Percentiles rank a stretch among this genome's conserved stretches.
Conservation (phyloP, 2,113 vertebrate genomes). For the Gallinago paraguaiae region DNA sequence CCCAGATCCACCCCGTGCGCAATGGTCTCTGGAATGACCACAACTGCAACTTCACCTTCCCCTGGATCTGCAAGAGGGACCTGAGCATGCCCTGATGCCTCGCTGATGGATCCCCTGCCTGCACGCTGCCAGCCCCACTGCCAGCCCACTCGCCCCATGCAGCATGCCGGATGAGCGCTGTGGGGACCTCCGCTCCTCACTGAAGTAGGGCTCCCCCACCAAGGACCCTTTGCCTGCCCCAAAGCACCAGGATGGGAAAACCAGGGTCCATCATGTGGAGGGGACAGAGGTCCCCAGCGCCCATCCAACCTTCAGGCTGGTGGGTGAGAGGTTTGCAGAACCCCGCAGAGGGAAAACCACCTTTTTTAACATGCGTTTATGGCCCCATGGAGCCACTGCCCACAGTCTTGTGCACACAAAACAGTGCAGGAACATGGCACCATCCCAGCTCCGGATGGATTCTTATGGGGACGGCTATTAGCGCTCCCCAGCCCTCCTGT, state of each 20-base stretch:
- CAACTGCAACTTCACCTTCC: constrained; percentile 46
- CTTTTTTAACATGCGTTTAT: not conserved
- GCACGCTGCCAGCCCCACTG: not conserved
- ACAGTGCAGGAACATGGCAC: accelerated
- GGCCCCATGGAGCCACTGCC: not conserved
- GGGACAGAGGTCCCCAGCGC: not conserved
- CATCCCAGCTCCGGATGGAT: not conserved
- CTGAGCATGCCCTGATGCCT: not conserved
- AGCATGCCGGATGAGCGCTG: accelerated
- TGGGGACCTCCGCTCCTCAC: too few species aligned
- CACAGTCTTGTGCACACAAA: accelerated
- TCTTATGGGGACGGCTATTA: not conserved
- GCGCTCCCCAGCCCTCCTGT: not conserved
- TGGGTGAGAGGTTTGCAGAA: not conserved
- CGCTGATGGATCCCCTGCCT: not conserved
- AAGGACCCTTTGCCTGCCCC: too few species aligned
- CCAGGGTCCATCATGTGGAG: accelerated
- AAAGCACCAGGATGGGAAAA: not conserved
- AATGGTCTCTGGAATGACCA: constrained; percentile 14
- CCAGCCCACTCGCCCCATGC: not conserved
- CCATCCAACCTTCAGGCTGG: not conserved
- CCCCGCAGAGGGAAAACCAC: not conserved
- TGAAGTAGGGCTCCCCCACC: not conserved
- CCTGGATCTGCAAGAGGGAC: constrained; percentile 28
- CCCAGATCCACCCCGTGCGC: not conserved